Base-by-base conservation (phyloP, 1,140 invertebrate species). In the Aphelenchoides avenae region DNA sequence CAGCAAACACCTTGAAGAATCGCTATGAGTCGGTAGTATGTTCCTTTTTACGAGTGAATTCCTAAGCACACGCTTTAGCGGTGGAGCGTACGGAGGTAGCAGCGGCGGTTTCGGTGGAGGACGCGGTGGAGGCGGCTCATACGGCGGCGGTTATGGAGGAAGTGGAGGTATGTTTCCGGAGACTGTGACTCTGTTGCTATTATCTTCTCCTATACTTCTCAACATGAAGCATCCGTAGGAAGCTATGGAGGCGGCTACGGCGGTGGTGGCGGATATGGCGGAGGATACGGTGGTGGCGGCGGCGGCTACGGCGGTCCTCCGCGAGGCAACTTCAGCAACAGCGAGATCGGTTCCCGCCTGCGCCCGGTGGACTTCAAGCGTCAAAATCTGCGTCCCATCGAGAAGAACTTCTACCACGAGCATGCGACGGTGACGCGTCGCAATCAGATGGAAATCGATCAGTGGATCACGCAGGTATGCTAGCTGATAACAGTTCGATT, bases 371-470 rank as follows among this genome's bases (percentile, higher is more conserved):
- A 72, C 29, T 75, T 66, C 65, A 47, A 49, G 5, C 24, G 41
- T 13, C 43, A 53, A 18, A 56, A 66, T 13, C 34, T 73, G 18
- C 34, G 31, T 18, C 46, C 61, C 9, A 63, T 75, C 20, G 34
- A 66, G 46, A 75, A 75, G 59, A 56, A 69, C 43, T 62, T 77
- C 33, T 75, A 75, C 48, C 43, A 52, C 24, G 73, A 75, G 34
- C 51, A 70, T 48, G 57, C 68, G 11, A 40, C 53, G 5, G 74
- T 75, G 13, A 55, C 65, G 5, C 61, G 56, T 13, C 61, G 71
- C 26, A 33, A n/a, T 9, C 71, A 71, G 31, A 48, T 39, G 11
- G 73, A 76, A 43, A 60, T 77, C 20, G 53, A 71, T 37, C 29
- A 66, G 29, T 65, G 49, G 44, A 42, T 49, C 18, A 43, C 18